Conservation (phyloP, 2,797 vertebrate genomes). For the Carcharodon carcharias region DNA sequence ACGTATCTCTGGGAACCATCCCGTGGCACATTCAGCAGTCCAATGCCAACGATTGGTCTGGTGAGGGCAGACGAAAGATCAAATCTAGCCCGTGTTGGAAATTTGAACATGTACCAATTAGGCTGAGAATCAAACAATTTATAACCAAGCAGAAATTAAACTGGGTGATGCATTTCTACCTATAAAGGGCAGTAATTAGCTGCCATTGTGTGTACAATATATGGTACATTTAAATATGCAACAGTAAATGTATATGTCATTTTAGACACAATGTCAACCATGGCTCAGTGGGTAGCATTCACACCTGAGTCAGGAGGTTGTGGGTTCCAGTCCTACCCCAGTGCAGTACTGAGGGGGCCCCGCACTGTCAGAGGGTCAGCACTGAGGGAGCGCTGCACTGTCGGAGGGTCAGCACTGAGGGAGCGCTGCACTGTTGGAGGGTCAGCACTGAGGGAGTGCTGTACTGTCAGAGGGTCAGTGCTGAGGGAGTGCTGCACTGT, state of each 20-base stretch:
- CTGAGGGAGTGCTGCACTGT: too few relatives aligned
- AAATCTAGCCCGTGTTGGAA: background rate
- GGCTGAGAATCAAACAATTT: background rate
- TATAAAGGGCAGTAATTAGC: background rate
- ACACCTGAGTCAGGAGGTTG: background rate
- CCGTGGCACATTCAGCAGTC: background rate
- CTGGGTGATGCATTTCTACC: background rate
- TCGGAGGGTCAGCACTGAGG: background rate
- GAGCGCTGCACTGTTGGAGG: background rate
- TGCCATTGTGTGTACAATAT: background rate
- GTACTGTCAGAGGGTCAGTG: too few relatives aligned
- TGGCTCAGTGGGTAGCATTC: background rate
- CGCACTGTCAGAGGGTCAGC: too few relatives aligned
- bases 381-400: background rate
- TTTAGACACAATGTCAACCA: background rate
- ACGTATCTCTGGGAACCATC: background rate
- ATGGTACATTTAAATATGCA: background rate
- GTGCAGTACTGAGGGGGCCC: background rate
- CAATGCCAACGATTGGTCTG: background rate
- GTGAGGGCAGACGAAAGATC: background rate
- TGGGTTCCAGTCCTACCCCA: background rate
- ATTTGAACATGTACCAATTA: background rate
- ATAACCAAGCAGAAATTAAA: background rate
- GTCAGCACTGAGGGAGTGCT: too few relatives aligned
- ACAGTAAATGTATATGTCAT: too few relatives aligned